Base-by-base conservation (phyloP, 2,888 invertebrate species). In the Heteropelma amictum region DNA sequence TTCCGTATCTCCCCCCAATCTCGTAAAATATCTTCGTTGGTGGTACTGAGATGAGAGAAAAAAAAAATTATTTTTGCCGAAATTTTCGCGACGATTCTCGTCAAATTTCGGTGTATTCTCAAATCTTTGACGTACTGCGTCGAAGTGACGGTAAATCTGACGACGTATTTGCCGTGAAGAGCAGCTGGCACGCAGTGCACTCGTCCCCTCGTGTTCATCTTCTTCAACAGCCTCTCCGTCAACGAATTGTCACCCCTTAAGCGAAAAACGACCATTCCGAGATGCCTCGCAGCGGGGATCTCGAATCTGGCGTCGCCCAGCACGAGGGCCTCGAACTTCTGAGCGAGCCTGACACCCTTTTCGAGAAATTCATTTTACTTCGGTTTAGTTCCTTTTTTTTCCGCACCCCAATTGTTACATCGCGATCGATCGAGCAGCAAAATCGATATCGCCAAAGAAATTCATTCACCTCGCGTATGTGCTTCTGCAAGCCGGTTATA, bases 181-280 rank as follows among this genome's bases (percentile, higher is more conserved):
- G 96, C 95, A 0, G 98, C 97, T 0, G 98, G 98, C 0, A 99
- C 98, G 78, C 98, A 97, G 89, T 99, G 98, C 5, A 98, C 92
- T 81, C 94, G 93, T 5, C 97, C 98, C 0, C 95, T 93, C 1
- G 93, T 94, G 86, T 98, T 99, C 61, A 99, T 89, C 0, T 94
- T 92, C 88, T 98, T 98, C 64, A 98, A 91, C 3, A 98, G 90
- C 10, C 93, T 92, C 89, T 99, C 98, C 0, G 98, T 98, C 49
- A 97, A 90, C 0, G 95, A 93, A 85, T 97, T 95, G 88, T 97
- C 93, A 63, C 97, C 96, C 21, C 93, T 92, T 4, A 98, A 91
- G 28, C 98, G 93, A 88, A 98, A 98, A 0, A 96, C 97, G 0
- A 98, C 98, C 92, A 99, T 92, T 0, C 95, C 95, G 64, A 99